A percentile compares a stretch with the other conserved stretches of the same genome.
These are phyloP conservation scores for Galleria mellonella DNA, from an alignment of 1,140 invertebrate genomes.

Conservation along the genomic window DNA sequence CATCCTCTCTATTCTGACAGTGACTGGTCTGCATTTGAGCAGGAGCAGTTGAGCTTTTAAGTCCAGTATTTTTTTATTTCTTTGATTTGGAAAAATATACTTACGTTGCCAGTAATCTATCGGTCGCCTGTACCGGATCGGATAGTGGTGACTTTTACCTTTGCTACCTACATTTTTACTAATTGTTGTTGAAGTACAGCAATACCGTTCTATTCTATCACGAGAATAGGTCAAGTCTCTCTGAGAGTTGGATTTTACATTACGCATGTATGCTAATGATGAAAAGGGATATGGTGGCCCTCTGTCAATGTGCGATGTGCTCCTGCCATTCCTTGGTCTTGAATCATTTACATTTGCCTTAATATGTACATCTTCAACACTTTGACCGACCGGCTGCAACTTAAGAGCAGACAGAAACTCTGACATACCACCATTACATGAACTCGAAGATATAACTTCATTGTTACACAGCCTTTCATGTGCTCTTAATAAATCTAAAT, in stretches of 20 bases:
- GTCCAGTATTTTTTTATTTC: slow-evolving; percentile 62
- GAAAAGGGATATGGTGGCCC: slow-evolving; percentile 69
- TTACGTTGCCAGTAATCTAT: slow-evolving; percentile 65
- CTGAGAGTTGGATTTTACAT: slow-evolving; percentile 46
- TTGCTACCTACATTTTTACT: slow-evolving; percentile 60
- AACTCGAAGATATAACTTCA: slow-evolving; percentile 31
- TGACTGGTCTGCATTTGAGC: slow-evolving; percentile 56
- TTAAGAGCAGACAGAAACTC: slow-evolving; percentile 59
- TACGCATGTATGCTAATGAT: slow-evolving; percentile 56
- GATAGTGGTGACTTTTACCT: slow-evolving; percentile 55
- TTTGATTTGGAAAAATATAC: slow-evolving; percentile 55
- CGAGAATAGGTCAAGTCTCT: slow-evolving; percentile 49
- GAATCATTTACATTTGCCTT: slow-evolving; percentile 21
- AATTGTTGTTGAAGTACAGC: slow-evolving; percentile 35
- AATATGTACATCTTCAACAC: slow-evolving; percentile 6
- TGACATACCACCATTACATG: slow-evolving; percentile 35
- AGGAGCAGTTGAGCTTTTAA: slow-evolving; percentile 57
- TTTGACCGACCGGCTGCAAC: slow-evolving; percentile 24
- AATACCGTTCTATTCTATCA: slow-evolving; percentile 64
- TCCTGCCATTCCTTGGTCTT: slow-evolving; percentile 38
- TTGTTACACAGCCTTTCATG: slow-evolving; percentile 68
- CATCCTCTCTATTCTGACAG: slow-evolving; percentile 51
- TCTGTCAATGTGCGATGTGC: slow-evolving; percentile 46
- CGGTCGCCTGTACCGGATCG: slow-evolving; percentile 57
- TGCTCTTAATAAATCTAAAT: slow-evolving; percentile 45